phyloP scores from a whole-genome alignment of 2,888 invertebrate genomes.

The Uropetala carovei region DNA sequence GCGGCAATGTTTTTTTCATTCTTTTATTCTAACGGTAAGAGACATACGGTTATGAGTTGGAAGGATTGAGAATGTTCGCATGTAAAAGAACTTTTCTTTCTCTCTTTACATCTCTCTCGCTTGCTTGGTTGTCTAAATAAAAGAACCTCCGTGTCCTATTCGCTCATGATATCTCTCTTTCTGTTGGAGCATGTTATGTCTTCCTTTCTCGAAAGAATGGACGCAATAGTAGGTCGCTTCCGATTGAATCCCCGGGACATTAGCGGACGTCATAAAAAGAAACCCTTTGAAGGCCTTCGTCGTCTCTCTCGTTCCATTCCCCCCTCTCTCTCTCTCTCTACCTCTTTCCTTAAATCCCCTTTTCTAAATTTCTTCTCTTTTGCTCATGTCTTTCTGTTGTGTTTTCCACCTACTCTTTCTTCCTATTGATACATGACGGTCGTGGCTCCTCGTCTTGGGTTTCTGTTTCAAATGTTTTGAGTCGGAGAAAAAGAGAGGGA shows the following conservation, averaged over 20 bases:
- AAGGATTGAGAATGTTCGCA: background rate
- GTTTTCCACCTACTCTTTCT: no score
- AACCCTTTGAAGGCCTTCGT: background rate
- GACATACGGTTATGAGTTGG: background rate
- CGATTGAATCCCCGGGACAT: background rate
- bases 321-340: no score
- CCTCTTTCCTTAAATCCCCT: no score
- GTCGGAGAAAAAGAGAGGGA: no score
- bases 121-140: background rate
- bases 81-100: background rate
- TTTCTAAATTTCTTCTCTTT: no score
- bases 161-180: background rate
- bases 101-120: background rate
- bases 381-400: no score
- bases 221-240: slow-evolving; percentile 17
- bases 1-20: background rate
- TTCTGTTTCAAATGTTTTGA: no score
- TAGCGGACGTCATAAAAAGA: background rate
- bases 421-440: no score
- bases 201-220: background rate
- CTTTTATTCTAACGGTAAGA: background rate
- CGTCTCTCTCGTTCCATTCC: background rate
- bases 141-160: background rate
- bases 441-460: no score
- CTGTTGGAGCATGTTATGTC: background rate